A percentile compares a stretch with the other conserved stretches of the same genome.
phyloP scores from a whole-genome alignment of 2,797 vertebrate species.

The Nannoperca australis region DNA sequence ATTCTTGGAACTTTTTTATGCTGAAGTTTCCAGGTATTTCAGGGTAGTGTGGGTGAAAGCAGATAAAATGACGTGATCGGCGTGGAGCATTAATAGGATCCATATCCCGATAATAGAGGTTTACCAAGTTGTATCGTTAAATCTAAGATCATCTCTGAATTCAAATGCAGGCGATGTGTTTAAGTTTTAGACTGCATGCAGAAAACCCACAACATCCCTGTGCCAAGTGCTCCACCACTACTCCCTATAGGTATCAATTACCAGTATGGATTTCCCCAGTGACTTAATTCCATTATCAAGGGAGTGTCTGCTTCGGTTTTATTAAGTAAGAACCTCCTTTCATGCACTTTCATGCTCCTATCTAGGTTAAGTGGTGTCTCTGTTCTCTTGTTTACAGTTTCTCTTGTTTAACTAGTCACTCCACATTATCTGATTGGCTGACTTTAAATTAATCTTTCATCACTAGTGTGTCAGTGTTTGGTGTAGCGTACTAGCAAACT shows the following conservation, averaged over 20 bases:
- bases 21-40: conserved; percentile 12
- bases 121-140: not conserved
- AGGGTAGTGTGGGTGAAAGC: conserved; percentile 15
- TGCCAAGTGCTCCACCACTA: conserved; percentile 9
- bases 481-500: conserved; percentile 78
- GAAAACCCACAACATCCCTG: conserved; percentile 3
- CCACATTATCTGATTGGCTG: conserved; percentile 79
- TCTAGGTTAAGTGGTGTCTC: conserved; percentile 75
- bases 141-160: not conserved
- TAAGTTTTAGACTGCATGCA: not conserved
- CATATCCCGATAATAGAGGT: not conserved
- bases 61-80: not conserved
- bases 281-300: conserved; percentile 53
- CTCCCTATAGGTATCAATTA: conserved; percentile 59
- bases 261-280: conserved; percentile 55
- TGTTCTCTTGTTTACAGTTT: conserved; percentile 64
- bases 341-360: conserved; percentile 72
- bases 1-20: conserved; percentile 21
- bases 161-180: not conserved
- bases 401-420: conserved; percentile 74
- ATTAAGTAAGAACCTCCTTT: conserved; percentile 63
- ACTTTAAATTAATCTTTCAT: conserved; percentile 85
- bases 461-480: conserved; percentile 78
- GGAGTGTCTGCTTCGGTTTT: conserved; percentile 69
- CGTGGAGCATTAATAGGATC: not conserved